Evolutionary conservation across 2,797 vertebrate genomes (phyloP).

Genomic region (Molossus molossus): DNA sequence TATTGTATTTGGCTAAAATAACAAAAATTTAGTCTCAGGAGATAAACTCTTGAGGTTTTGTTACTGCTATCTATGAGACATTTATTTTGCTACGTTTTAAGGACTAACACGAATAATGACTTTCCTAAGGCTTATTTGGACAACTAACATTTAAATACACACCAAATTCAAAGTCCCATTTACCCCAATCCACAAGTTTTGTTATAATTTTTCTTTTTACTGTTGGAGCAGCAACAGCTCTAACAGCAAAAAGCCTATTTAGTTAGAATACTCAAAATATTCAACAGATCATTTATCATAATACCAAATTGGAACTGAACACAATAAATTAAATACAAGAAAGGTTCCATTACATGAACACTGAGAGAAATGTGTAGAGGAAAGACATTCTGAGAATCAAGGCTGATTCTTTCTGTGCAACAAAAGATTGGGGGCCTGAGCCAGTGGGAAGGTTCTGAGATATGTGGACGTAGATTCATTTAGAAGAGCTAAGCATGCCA

Average conservation of each 20-base stretch:
- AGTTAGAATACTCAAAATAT: conserved; percentile 65
- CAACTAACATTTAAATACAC: conserved; percentile 30
- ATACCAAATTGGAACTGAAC: conserved; percentile 34
- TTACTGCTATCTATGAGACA: neutral
- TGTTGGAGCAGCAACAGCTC: conserved; percentile 36
- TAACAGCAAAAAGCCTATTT: conserved; percentile 53
- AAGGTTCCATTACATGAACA: neutral
- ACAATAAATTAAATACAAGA: conserved; percentile 50
- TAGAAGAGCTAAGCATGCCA: neutral
- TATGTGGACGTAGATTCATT: conserved; percentile 14
- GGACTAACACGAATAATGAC: neutral
- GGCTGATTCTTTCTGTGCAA: neutral
- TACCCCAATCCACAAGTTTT: conserved; percentile 2
- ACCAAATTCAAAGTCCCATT: conserved; percentile 34
- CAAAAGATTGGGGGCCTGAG: neutral
- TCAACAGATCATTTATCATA: conserved; percentile 60
- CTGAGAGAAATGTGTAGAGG: neutral
- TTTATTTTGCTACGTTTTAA: neutral
- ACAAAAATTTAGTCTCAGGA: neutral
- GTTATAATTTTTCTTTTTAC: conserved; percentile 9
- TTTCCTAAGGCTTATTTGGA: conserved; percentile 37
- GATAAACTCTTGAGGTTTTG: conserved; percentile 39
- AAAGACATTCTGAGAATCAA: conserved; percentile 24
- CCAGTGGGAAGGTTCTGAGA: neutral
- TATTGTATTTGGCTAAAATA: conserved; percentile 12